phyloP scores from a whole-genome alignment of 2,888 invertebrate species.

The Prenolepis imparis region DNA sequence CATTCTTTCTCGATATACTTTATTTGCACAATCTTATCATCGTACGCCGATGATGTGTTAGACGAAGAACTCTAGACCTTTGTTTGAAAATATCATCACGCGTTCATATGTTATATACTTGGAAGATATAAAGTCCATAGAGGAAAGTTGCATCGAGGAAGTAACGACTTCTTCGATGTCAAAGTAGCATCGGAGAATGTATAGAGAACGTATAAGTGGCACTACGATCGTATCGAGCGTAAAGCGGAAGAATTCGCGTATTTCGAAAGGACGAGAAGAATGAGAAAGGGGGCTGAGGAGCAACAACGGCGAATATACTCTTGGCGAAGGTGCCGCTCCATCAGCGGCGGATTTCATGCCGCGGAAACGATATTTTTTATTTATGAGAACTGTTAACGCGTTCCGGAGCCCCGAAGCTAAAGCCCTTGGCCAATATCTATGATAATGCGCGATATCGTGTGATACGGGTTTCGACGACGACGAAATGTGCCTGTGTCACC shows the following conservation, averaged over 20 bases:
- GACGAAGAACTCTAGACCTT: background rate
- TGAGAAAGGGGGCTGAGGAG: slow-evolving; percentile 40
- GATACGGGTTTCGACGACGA: slow-evolving; percentile 45
- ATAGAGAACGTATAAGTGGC: slow-evolving; percentile 39
- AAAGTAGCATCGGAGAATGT: background rate
- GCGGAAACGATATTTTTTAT: slow-evolving; percentile 67
- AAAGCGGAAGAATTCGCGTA: slow-evolving; percentile 39
- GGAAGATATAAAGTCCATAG: background rate
- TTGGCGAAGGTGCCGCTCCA: background rate
- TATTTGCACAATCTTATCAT: background rate
- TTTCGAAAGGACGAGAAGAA: slow-evolving; percentile 42
- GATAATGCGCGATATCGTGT: slow-evolving; percentile 70
- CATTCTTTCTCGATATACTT: background rate
- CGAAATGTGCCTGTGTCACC: slow-evolving; percentile 19
- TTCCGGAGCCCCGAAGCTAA: slow-evolving; percentile 31
- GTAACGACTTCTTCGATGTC: slow-evolving; percentile 7
- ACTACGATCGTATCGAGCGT: slow-evolving; percentile 17
- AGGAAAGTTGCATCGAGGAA: background rate
- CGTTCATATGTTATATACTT: background rate
- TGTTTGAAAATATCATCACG: background rate
- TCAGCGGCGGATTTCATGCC: slow-evolving; percentile 49
- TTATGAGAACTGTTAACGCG: slow-evolving; percentile 65
- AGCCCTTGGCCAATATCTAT: slow-evolving; percentile 74
- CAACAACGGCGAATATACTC: background rate
- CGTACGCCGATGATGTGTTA: background rate